Evolutionary conservation across 2,797 vertebrate genomes (phyloP), one percentile per base, ranked within the genome.

Genomic region (Gobionotothen gibberifrons): DNA sequence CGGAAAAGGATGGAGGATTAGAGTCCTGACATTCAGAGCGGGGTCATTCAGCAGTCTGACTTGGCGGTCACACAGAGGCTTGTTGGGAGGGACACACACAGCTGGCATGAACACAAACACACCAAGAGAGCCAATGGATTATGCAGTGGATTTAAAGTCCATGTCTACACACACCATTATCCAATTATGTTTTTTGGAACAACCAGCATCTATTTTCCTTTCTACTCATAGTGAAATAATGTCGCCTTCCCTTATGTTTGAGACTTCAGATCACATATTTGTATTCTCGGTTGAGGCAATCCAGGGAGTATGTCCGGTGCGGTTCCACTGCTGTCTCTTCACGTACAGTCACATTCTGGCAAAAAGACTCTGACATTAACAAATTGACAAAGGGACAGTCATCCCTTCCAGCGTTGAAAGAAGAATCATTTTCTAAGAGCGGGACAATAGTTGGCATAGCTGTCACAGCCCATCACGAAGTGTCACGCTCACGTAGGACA

Each of bases 321-420:
- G 48, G 26, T 66, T 75, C 49, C 53, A 36, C 29, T 40, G 42
- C 67, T 74, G 76, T 69, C 81, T 65, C 16, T 68, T 16, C 47
- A 10, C 22, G 72, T 65, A 36, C 44, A 68, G 17, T 72, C 69
- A 61, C 65, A 67, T 63, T 51, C 32, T 54, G 26, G 26, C 49
- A 59, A 43, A 74, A 60, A 64, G 19, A 62, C 43, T 54, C 10
- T 74, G 76, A 79, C 67, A 68, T 74, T 53, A 74, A 72, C 57
- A 72, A 74, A 79, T 60, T 77, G 76, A 82, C 76, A 76, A 74
- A 85, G 57, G 74, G 66, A 82, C 61, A 76, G 54, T 62, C 39
- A 60, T 76, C 58, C 66, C 72, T 78, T 72, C 58, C 42, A 72
- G 76, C 65, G 1, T 13, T 1, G 43, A 47, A 40, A 19, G 29